Conservation (phyloP, 2,797 vertebrate genomes). For the Protonibea diacanthus region DNA sequence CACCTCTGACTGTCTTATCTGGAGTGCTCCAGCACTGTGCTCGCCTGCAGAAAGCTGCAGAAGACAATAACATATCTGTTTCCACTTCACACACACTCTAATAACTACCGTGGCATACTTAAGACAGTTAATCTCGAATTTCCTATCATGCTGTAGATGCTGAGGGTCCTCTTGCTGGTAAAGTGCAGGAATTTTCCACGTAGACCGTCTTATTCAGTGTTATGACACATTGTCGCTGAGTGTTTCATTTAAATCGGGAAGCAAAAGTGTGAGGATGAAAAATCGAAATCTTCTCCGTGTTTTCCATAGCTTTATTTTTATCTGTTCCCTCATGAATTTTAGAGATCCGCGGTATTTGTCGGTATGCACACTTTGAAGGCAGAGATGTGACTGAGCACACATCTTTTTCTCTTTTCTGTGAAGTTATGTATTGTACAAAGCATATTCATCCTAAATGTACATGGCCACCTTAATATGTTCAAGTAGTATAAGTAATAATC, state of each 20-base stretch:
- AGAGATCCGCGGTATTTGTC: not conserved
- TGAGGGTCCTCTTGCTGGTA: not conserved
- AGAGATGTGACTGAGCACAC: not conserved
- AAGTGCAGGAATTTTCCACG: not conserved
- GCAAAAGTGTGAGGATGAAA: not conserved
- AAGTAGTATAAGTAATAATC: not conserved
- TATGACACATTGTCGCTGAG: not conserved
- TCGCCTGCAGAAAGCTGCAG: slow-evolving; percentile 26
- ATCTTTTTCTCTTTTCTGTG: not conserved
- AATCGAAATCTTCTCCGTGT: not conserved
- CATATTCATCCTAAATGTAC: not conserved
- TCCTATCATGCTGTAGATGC: not conserved
- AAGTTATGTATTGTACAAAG: not conserved
- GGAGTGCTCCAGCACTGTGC: slow-evolving; percentile 36
- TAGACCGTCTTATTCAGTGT: not conserved
- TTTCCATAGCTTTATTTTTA: slow-evolving; percentile 13
- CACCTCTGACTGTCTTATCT: slow-evolving; percentile 57
- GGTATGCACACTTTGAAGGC: not conserved
- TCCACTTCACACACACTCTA: slow-evolving; percentile 27
- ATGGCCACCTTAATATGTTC: not conserved
- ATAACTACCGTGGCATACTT: slow-evolving; percentile 29
- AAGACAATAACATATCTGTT: slow-evolving; percentile 57
- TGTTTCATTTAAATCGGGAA: not conserved
- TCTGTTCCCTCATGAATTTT: not conserved
- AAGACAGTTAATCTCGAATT: slow-evolving; percentile 13